Conservation (phyloP, 2,113 vertebrate species). For the Vidua chalybeata region DNA sequence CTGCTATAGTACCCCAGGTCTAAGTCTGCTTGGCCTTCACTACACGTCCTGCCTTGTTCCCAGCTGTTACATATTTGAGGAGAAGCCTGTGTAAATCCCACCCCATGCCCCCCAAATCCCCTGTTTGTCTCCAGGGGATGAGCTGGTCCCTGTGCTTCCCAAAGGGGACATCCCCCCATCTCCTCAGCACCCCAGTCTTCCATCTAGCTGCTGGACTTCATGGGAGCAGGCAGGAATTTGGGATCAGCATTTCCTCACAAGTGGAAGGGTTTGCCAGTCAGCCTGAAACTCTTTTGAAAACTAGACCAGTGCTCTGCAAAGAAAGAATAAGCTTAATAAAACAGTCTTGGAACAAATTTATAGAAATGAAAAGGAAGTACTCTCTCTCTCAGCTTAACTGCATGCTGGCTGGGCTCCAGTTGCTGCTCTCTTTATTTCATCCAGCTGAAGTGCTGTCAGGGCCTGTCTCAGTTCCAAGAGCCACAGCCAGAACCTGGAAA, state of each 20-base stretch:
- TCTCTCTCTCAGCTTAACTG: constrained; percentile 18
- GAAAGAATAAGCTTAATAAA: constrained; percentile 18
- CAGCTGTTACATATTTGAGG: not conserved
- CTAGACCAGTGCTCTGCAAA: not conserved
- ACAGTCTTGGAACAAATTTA: constrained; percentile 1
- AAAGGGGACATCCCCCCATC: not conserved
- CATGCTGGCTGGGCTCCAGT: constrained; percentile 25
- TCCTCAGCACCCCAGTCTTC: not conserved
- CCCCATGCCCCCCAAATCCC: not conserved
- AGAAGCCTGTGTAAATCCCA: not conserved
- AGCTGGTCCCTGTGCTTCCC: not conserved
- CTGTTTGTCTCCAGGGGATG: not conserved
- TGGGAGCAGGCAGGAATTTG: not conserved
- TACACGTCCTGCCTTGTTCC: not conserved
- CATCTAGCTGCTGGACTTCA: fast-evolving
- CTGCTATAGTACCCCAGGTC: not conserved
- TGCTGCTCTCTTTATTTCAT: constrained; percentile 35
- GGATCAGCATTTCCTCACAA: not conserved
- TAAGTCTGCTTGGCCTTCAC: not conserved
- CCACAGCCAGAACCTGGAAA: not conserved
- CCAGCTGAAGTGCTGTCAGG: constrained; percentile 15
- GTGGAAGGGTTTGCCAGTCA: not conserved
- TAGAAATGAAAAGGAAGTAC: not conserved
- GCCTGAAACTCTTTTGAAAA: not conserved
- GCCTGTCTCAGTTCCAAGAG: constrained; percentile 19